Conservation (phyloP, 2,113 vertebrate species). For the Eidolon helvum region DNA sequence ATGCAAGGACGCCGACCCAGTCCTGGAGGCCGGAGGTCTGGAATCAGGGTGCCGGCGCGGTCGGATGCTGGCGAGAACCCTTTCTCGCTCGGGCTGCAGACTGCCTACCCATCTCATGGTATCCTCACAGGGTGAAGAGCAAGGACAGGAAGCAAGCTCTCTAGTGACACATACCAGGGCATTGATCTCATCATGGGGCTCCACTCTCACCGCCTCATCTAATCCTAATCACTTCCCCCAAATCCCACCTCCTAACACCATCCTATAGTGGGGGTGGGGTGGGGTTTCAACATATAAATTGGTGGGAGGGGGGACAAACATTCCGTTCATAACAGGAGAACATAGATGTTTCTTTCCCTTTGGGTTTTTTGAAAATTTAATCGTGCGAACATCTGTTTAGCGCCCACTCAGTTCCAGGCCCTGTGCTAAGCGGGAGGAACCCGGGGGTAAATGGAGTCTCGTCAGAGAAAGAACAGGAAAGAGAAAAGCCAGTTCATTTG, state of each 20-base stretch:
- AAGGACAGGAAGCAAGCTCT: not conserved
- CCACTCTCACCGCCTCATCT: not conserved
- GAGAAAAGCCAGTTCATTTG: fast-evolving
- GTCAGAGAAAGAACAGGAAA: not conserved
- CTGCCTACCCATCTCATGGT: not conserved
- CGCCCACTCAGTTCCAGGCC: not conserved
- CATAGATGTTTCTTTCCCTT: not conserved
- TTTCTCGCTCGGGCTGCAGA: fast-evolving
- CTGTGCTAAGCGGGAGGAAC: not conserved
- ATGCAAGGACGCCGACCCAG: not conserved
- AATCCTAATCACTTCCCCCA: not conserved
- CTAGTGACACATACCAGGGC: no score
- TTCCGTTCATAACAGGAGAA: not conserved
- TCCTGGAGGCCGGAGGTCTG: not conserved
- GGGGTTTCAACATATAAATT: not conserved
- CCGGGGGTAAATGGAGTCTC: not conserved
- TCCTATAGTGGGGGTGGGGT: not conserved
- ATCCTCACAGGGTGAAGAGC: not conserved
- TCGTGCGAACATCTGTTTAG: not conserved
- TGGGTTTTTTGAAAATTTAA: not conserved
- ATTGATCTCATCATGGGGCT: not conserved
- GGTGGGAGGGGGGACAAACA: not conserved
- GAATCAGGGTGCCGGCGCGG: not conserved
- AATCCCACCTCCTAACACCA: not conserved
- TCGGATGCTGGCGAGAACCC: not conserved